A percentile compares a stretch with the other conserved stretches of the same genome.
Conservation (phyloP, 2,113 vertebrate species). For the Phasianus colchicus region DNA sequence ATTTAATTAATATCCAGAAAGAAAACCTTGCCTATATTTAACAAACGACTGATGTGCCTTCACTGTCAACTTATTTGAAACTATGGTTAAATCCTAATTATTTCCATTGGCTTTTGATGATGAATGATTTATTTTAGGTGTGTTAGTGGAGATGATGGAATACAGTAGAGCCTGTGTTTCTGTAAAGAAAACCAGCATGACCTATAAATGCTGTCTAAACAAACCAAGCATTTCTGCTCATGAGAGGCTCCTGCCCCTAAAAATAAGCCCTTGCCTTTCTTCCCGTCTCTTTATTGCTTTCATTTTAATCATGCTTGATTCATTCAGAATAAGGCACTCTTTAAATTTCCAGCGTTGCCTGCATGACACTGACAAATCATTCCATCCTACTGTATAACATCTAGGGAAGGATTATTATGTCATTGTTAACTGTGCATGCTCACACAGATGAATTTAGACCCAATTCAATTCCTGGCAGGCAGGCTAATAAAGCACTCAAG, state of each 20-base stretch:
- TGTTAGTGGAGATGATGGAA: not conserved
- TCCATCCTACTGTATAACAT: not conserved
- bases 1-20: not conserved
- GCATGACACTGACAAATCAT: not conserved
- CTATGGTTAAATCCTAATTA: not conserved
- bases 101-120: not conserved
- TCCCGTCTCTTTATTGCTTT: not conserved
- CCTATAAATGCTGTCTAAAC: slow-evolving; percentile 12
- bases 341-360: not conserved
- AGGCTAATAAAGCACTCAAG: not conserved
- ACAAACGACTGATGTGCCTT: not conserved
- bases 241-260: not conserved
- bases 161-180: not conserved
- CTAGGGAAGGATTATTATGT: not conserved
- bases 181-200: not conserved
- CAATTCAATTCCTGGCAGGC: not conserved
- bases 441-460: not conserved
- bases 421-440: not conserved
- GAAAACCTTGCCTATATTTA: not conserved
- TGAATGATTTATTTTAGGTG: not conserved
- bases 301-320: not conserved
- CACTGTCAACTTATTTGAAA: not conserved
- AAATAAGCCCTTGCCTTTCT: not conserved
- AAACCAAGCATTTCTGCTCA: not conserved
- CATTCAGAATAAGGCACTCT: not conserved